Evolutionary conservation across 2,797 vertebrate species (phyloP).

Genomic region (Bradypus variegatus): DNA sequence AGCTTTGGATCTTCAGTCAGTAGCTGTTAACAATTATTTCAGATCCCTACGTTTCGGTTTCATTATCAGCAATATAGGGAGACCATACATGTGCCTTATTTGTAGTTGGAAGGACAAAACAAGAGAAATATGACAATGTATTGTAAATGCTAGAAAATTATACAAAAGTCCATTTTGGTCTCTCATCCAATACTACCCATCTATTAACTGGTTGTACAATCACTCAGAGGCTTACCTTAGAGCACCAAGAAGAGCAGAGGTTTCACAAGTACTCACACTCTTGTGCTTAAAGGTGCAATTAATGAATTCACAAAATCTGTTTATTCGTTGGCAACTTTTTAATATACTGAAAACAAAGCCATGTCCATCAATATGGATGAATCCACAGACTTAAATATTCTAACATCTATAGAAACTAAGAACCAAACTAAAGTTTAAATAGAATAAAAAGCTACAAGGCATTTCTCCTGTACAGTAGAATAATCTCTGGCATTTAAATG

Average conservation of each 20-base stretch:
- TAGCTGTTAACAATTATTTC: neutral
- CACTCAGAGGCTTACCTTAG: neutral
- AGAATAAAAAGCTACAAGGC: neutral
- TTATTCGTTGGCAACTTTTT: neutral
- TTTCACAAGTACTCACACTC: neutral
- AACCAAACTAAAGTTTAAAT: neutral
- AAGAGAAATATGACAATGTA: neutral
- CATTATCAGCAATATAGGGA: neutral
- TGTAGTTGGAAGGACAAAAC: neutral
- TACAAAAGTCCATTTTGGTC: neutral
- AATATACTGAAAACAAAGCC: constrained; percentile 29
- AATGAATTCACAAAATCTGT: neutral
- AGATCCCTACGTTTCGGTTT: neutral
- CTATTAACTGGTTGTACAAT: constrained; percentile 3
- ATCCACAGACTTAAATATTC: constrained; percentile 15
- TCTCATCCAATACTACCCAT: neutral
- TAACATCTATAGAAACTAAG: constrained; percentile 14
- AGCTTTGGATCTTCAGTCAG: neutral
- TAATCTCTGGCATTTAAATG: neutral
- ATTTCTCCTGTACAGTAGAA: neutral
- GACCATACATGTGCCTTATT: neutral
- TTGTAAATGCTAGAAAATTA: neutral
- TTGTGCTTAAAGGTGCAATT: constrained; percentile 27
- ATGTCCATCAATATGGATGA: neutral
- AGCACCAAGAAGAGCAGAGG: neutral